A percentile compares a stretch with the other conserved stretches of the same genome.
phyloP scores from a whole-genome alignment of 2,888 invertebrate species.

The Synergus itoensis region DNA sequence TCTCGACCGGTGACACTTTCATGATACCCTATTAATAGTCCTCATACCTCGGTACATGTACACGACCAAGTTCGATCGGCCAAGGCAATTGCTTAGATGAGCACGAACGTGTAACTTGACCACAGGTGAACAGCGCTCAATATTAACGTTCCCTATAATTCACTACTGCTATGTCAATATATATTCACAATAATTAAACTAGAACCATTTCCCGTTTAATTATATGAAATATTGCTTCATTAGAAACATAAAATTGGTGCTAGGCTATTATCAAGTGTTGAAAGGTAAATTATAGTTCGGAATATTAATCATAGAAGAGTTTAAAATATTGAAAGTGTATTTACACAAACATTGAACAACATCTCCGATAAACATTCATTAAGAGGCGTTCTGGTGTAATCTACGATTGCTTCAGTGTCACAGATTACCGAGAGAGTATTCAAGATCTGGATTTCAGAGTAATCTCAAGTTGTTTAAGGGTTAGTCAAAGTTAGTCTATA shows the following conservation, averaged over 20 bases:
- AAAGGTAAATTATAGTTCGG: no score
- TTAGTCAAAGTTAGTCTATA: conserved; percentile 37
- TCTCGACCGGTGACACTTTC: conserved; percentile 26
- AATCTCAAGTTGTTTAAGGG: conserved; percentile 36
- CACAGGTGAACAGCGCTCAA: conserved; percentile 35
- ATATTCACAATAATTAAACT: conserved; percentile 21
- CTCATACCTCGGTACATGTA: not conserved
- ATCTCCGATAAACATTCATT: conserved; percentile 19
- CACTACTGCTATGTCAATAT: conserved; percentile 14
- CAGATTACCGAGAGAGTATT: conserved; percentile 26
- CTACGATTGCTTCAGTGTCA: conserved; percentile 26
- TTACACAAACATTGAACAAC: conserved; percentile 11
- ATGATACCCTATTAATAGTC: conserved; percentile 30
- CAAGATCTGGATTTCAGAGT: conserved; percentile 28
- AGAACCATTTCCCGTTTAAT: not conserved
- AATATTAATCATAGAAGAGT: no score
- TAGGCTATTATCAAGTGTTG: no score
- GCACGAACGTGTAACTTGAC: conserved; percentile 38
- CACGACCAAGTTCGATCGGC: conserved; percentile 26
- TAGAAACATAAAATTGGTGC: not conserved
- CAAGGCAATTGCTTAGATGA: conserved; percentile 33
- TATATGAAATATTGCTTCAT: not conserved
- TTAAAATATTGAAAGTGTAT: not conserved
- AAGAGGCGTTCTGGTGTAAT: conserved; percentile 26
- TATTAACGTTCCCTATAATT: conserved; percentile 29